A percentile compares a stretch with the other conserved stretches of the same genome.
Evolutionary conservation across 1,140 invertebrate genomes (phyloP).

Genomic region (Aporrectodea caliginosa): DNA sequence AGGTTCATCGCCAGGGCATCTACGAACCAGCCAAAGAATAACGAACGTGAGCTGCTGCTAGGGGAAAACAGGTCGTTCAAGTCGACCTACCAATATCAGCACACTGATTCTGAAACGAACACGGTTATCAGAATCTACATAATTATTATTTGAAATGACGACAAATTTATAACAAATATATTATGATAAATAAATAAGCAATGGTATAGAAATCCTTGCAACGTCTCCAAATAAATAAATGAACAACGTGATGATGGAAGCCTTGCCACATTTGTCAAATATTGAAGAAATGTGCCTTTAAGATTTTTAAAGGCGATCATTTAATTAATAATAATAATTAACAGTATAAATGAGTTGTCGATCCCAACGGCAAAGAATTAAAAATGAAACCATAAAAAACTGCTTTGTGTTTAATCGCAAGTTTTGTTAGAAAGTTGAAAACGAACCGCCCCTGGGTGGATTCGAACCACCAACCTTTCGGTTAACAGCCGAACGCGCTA

Average conservation of each 20-base stretch:
- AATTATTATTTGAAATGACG: not conserved
- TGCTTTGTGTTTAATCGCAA: no score
- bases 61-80: no score
- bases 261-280: no score
- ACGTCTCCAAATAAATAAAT: no score
- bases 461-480: conserved; percentile 36
- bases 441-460: conserved; percentile 26
- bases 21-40: conserved; percentile 2
- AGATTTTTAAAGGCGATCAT: not conserved
- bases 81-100: not conserved
- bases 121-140: not conserved
- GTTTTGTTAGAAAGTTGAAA: not conserved
- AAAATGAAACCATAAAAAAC: no score
- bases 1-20: not conserved
- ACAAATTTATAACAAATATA: no score
- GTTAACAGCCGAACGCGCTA: conserved; percentile 35
- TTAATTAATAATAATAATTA: not conserved
- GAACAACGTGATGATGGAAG: no score
- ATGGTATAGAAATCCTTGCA: no score
- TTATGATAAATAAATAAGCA: no score
- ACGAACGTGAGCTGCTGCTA: not conserved
- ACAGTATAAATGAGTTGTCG: not conserved
- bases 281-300: not conserved
- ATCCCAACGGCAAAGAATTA: not conserved
- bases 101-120: not conserved